Conservation (phyloP, 2,797 vertebrate genomes). For the Lacerta agilis region DNA sequence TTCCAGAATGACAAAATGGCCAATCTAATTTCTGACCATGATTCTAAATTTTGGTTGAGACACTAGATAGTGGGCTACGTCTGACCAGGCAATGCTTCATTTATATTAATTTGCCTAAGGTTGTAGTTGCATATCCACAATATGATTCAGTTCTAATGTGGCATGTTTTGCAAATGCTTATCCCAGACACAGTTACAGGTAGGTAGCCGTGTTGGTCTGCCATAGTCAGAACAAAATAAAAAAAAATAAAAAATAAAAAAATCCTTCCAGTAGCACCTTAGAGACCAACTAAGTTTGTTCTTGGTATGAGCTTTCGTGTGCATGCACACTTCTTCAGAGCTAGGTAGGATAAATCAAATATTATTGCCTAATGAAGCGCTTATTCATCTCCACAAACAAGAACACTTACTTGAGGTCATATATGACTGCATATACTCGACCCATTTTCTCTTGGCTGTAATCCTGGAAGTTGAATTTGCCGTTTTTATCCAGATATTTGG, state of each 20-base stretch:
- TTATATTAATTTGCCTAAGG: not conserved
- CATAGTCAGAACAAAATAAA: too few species aligned
- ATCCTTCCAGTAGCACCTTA: too few species aligned
- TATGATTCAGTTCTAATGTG: not conserved
- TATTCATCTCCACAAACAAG: not conserved
- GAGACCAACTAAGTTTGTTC: too few species aligned
- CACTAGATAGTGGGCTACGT: not conserved
- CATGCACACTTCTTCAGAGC: not conserved
- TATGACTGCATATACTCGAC: conserved; percentile 92
- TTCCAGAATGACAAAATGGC: not conserved
- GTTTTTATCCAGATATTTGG: conserved; percentile 90
- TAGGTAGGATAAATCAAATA: not conserved
- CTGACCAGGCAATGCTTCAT: not conserved
- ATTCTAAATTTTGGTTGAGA: not conserved
- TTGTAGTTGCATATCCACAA: not conserved
- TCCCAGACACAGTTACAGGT: not conserved
- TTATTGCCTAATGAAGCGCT: not conserved
- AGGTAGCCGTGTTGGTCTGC: too few species aligned
- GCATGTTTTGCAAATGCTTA: not conserved
- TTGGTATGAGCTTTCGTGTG: too few species aligned
- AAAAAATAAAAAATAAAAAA: too few species aligned
- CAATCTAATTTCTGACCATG: not conserved
- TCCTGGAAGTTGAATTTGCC: conserved; percentile 95
- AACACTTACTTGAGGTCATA: conserved; percentile 91
- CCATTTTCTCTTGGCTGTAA: conserved; percentile 92